Evolutionary conservation across 2,797 vertebrate species (phyloP).

Genomic region (Cryptoblepharus egeriae): DNA sequence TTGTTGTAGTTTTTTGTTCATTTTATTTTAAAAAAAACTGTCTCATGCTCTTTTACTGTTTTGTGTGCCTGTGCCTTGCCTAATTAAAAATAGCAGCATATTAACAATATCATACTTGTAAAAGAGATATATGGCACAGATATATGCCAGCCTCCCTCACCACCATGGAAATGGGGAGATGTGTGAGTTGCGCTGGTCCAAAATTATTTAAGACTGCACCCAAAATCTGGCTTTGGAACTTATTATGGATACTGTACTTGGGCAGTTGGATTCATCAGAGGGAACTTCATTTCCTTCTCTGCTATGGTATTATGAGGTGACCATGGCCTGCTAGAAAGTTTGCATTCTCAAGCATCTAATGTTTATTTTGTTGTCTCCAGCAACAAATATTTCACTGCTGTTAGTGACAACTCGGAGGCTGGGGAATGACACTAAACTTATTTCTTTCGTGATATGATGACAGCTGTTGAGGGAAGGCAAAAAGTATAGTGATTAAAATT

Average conservation of each 20-base stretch:
- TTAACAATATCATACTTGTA: not conserved
- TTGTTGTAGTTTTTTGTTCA: not conserved
- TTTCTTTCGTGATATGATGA: constrained; percentile 23
- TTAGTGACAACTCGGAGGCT: constrained; percentile 30
- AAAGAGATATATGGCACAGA: no score
- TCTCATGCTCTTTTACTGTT: not conserved
- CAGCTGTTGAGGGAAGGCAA: constrained; percentile 34
- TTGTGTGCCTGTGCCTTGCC: not conserved
- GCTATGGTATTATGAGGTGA: not conserved
- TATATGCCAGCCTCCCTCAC: no score
- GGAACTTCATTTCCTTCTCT: constrained; percentile 1
- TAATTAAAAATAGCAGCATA: no score
- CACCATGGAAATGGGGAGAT: not conserved
- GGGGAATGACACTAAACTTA: not conserved
- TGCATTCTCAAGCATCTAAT: not conserved
- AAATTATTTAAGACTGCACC: no score
- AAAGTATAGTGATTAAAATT: constrained; percentile 45
- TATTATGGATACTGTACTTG: not conserved
- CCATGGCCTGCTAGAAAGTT: not conserved
- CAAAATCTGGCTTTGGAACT: not conserved
- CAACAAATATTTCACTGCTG: not conserved
- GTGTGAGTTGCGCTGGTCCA: no score
- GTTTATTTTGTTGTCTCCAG: not conserved
- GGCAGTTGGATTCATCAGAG: not conserved
- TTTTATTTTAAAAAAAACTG: not conserved